phyloP scores from a whole-genome alignment of 2,888 invertebrate genomes.

The Eudemis profundana region DNA sequence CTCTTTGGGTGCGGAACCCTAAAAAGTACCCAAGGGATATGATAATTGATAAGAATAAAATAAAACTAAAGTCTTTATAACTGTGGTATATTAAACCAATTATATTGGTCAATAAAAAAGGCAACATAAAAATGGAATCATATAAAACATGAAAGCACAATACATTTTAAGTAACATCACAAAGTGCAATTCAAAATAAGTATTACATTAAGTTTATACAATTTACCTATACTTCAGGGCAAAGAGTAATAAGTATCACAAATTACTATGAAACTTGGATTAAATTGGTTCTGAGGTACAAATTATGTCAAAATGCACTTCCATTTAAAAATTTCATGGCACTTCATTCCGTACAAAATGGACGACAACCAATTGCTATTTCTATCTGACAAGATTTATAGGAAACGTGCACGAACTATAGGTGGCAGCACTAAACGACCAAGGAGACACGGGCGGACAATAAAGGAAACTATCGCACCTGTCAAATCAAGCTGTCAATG shows the following conservation, averaged over 20 bases:
- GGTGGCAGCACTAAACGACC: too few species aligned
- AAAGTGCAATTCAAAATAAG: constrained; percentile 5
- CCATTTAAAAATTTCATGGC: neutral
- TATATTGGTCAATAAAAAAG: constrained; percentile 34
- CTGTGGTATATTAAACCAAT: constrained; percentile 41
- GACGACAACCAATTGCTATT: neutral
- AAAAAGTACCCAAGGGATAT: constrained; percentile 36
- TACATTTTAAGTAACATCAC: constrained; percentile 21
- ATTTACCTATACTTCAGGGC: neutral
- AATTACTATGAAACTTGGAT: neutral
- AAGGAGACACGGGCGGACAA: too few species aligned
- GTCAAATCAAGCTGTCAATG: too few species aligned
- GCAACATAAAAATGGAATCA: constrained; percentile 27
- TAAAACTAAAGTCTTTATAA: constrained; percentile 26
- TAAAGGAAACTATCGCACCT: too few species aligned
- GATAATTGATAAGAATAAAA: neutral
- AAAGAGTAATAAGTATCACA: too few species aligned
- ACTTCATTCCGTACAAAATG: constrained; percentile 13
- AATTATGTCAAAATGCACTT: neutral
- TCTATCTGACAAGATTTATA: neutral
- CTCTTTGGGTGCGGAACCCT: too few species aligned
- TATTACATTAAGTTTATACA: neutral
- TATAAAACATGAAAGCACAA: constrained; percentile 32
- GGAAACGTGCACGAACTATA: too few species aligned
- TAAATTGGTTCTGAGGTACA: neutral